These are phyloP conservation scores for Cantharis lateralis DNA, from an alignment of 2,888 invertebrate genomes.

Conservation along the genomic window DNA sequence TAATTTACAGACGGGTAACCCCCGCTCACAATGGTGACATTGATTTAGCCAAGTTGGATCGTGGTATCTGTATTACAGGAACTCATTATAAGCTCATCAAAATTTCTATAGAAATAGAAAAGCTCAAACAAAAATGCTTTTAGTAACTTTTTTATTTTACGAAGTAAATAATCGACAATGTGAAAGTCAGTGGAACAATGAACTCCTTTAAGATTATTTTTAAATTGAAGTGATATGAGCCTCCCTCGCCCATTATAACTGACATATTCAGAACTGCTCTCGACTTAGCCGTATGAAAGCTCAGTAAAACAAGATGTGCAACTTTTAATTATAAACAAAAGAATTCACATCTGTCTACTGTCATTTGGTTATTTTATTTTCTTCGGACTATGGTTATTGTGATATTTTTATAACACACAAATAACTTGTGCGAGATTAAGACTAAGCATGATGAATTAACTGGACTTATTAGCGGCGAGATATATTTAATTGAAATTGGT, in stretches of 20 bases:
- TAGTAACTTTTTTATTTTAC: neutral
- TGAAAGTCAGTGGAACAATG: conserved; percentile 48
- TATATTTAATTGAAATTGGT: conserved; percentile 5
- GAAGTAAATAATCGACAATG: conserved; percentile 26
- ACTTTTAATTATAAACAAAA: conserved; percentile 32
- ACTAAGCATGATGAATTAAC: neutral
- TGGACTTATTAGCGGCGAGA: neutral
- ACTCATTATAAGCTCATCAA: neutral
- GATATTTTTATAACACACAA: conserved; percentile 12
- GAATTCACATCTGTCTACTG: conserved; percentile 27
- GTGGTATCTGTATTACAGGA: neutral
- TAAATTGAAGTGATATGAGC: conserved; percentile 33
- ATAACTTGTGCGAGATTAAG: neutral
- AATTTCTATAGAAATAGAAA: neutral
- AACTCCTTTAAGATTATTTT: conserved; percentile 34
- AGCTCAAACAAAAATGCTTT: neutral
- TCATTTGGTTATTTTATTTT: conserved; percentile 20
- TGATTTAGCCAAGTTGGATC: neutral
- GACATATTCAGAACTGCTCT: conserved; percentile 19
- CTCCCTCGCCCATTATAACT: conserved; percentile 30
- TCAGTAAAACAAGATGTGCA: conserved; percentile 24
- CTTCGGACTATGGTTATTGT: conserved; percentile 17
- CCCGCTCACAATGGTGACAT: neutral
- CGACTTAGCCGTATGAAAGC: conserved; percentile 14
- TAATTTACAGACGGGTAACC: neutral